A percentile compares a stretch with the other conserved stretches of the same genome.
phyloP scores from a whole-genome alignment of 2,888 invertebrate genomes.

The Drosophila leonis region DNA sequence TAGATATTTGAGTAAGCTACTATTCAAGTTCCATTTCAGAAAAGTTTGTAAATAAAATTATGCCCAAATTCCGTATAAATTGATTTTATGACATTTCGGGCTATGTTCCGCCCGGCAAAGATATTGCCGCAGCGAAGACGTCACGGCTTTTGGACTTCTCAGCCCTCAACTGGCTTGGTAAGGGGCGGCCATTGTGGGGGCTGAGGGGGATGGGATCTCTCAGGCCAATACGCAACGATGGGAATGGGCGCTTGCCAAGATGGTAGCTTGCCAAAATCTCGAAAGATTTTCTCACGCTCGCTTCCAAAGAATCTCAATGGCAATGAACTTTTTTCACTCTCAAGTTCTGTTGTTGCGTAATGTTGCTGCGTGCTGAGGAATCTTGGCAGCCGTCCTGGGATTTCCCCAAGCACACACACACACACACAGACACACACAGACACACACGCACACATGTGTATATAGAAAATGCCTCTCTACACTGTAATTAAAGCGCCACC shows the following conservation, averaged over 20 bases:
- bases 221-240: slow-evolving; percentile 52
- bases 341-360: slow-evolving; percentile 70
- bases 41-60: not conserved
- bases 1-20: too few species aligned
- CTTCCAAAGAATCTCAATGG: slow-evolving; percentile 73
- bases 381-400: slow-evolving; percentile 73
- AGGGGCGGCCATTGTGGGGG: slow-evolving; percentile 4
- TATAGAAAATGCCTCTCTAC: slow-evolving; percentile 20
- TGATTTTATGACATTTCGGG: not conserved
- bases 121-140: slow-evolving; percentile 22
- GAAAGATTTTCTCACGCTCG: slow-evolving; percentile 70
- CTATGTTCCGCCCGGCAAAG: not conserved
- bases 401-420: slow-evolving; percentile 55
- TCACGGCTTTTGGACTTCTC: slow-evolving; percentile 42
- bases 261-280: slow-evolving; percentile 75
- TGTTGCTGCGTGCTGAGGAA: slow-evolving; percentile 58
- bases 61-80: not conserved
- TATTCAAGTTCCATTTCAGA: not conserved
- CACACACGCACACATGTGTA: slow-evolving; percentile 16
- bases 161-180: slow-evolving; percentile 20
- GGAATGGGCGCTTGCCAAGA: slow-evolving; percentile 74
- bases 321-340: slow-evolving; percentile 69
- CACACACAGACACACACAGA: slow-evolving; percentile 19
- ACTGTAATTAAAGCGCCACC: slow-evolving; percentile 76
- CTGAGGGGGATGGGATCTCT: not conserved